These are phyloP conservation scores for Aporophyla lueneburgensis DNA, from an alignment of 2,888 invertebrate species.

Conservation along the genomic window DNA sequence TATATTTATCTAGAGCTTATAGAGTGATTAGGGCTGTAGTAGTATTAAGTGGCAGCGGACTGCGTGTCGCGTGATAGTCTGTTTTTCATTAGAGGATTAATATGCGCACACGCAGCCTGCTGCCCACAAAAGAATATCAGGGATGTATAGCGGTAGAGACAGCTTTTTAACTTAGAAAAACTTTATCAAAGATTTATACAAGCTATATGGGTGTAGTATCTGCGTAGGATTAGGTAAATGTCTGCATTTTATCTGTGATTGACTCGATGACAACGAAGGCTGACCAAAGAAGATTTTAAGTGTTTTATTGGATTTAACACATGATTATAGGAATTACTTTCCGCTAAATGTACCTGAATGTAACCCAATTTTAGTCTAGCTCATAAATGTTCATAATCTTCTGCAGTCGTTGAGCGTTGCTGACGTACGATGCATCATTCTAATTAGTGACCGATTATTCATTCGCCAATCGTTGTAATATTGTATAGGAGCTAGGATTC, in stretches of 20 bases:
- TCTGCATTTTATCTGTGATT: slow-evolving; percentile 68
- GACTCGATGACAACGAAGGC: slow-evolving; percentile 67
- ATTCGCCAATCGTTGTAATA: not conserved
- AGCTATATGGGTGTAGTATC: slow-evolving; percentile 84
- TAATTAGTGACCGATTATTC: slow-evolving; percentile 28
- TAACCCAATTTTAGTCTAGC: slow-evolving; percentile 40
- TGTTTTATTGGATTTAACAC: slow-evolving; percentile 41
- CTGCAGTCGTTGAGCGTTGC: slow-evolving; percentile 16
- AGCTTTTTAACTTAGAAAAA: slow-evolving; percentile 84
- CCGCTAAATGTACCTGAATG: slow-evolving; percentile 58
- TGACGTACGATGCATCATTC: slow-evolving; percentile 5
- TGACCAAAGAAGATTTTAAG: slow-evolving; percentile 62
- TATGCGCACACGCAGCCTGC: slow-evolving; percentile 66
- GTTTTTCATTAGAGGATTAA: slow-evolving; percentile 20
- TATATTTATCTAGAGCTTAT: slow-evolving; percentile 90
- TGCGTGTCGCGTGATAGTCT: slow-evolving; percentile 49
- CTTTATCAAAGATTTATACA: slow-evolving; percentile 86
- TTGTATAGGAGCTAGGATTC: slow-evolving; percentile 11
- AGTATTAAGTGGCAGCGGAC: slow-evolving; percentile 67
- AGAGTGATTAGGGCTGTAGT: slow-evolving; percentile 87
- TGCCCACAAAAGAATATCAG: slow-evolving; percentile 81
- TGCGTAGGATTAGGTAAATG: slow-evolving; percentile 77
- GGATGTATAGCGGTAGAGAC: slow-evolving; percentile 83
- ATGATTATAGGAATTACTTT: slow-evolving; percentile 41
- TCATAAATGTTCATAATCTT: slow-evolving; percentile 21